phyloP scores from a whole-genome alignment of 2,113 vertebrate species.

The Lepidothrix coronata region DNA sequence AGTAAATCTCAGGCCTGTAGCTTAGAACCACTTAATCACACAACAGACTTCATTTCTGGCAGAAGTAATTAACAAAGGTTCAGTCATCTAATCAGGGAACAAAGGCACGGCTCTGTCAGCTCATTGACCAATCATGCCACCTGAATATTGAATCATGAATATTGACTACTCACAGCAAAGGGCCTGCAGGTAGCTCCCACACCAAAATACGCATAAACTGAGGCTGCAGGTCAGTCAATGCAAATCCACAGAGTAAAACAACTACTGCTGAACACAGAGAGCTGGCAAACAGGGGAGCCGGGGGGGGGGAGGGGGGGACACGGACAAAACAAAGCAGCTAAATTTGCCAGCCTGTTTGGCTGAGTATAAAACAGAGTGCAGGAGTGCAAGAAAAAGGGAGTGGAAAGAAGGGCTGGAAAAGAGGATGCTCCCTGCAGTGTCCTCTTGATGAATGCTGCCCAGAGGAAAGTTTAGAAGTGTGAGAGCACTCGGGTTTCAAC shows the following conservation, averaged over 20 bases:
- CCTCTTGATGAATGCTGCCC: neutral
- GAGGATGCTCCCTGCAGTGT: neutral
- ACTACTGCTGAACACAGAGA: neutral
- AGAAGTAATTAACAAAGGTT: constrained; percentile 72
- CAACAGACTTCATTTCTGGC: constrained; percentile 66
- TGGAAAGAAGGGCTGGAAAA: neutral
- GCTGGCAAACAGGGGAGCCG: neutral
- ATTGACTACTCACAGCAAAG: constrained; percentile 21
- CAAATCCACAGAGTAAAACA: neutral
- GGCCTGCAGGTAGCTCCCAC: neutral
- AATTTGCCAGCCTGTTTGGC: neutral
- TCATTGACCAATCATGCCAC: constrained; percentile 57
- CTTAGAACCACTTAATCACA: constrained; percentile 69
- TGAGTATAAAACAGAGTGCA: neutral
- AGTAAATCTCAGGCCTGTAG: constrained; percentile 65
- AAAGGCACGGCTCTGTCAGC: constrained; percentile 49
- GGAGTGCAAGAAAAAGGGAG: neutral
- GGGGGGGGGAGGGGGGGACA: accelerated
- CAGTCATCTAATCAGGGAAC: constrained; percentile 58
- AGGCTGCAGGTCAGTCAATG: neutral
- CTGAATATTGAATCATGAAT: constrained; percentile 27
- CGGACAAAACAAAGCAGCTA: neutral
- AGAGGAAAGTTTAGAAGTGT: neutral
- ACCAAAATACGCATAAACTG: neutral
- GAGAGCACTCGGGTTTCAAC: neutral